Conservation (phyloP, 64 coral and sea anemone genomes). For the Montipora cactus region DNA sequence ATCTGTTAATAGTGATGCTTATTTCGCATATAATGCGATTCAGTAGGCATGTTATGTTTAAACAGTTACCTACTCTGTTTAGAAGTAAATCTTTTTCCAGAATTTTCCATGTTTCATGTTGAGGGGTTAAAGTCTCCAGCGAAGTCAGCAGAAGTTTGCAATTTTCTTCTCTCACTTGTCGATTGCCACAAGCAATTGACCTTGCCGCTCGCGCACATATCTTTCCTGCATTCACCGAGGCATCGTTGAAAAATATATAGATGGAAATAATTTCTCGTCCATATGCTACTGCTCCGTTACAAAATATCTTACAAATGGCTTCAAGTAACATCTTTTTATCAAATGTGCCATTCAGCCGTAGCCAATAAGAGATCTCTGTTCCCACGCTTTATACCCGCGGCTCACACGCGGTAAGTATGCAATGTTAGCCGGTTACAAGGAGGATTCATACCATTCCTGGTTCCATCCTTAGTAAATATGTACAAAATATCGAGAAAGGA, state of each 20-base stretch:
- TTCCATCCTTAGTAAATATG: constrained; percentile 16
- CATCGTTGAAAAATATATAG: constrained; percentile 31
- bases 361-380: constrained; percentile 30
- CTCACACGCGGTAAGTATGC: no score
- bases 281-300: constrained; percentile 21
- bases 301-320: constrained; percentile 17
- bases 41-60: constrained; percentile 9
- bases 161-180: constrained; percentile 28
- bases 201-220: constrained; percentile 13
- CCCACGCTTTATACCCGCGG: not conserved
- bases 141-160: constrained; percentile 31
- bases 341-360: constrained; percentile 2
- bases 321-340: constrained; percentile 33
- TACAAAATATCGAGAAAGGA: not conserved
- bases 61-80: constrained; percentile 37
- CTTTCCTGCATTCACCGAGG: constrained; percentile 16
- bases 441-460: not conserved
- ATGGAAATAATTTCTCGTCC: constrained; percentile 12
- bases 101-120: constrained; percentile 33
- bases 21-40: constrained; percentile 22
- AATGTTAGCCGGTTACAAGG: not conserved
- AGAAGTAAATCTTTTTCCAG: constrained; percentile 26
- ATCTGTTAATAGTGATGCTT: constrained; percentile 9
- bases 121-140: constrained; percentile 28
- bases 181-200: constrained; percentile 29